Percentiles rank a stretch among this genome's conserved stretches.
phyloP scores from a whole-genome alignment of 2,797 vertebrate species.

The Falco rusticolus region DNA sequence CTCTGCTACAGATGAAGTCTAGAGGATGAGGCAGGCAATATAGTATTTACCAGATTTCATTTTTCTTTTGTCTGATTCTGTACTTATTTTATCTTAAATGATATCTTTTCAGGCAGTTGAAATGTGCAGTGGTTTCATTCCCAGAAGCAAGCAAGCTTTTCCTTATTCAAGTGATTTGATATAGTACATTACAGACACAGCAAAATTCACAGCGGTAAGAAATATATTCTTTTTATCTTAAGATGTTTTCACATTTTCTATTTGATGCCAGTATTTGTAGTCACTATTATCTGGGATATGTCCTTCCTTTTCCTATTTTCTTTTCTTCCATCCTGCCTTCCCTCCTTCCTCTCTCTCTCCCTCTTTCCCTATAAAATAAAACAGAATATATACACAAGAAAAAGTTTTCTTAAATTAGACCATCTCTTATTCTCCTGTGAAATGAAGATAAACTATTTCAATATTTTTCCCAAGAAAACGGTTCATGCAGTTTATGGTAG shows the following conservation, averaged over 20 bases:
- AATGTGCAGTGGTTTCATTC: conserved; percentile 23
- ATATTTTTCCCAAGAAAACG: background rate
- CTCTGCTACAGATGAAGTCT: background rate
- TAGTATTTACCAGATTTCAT: background rate
- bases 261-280: background rate
- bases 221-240: conserved; percentile 13
- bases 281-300: background rate
- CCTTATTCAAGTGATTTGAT: conserved; percentile 4
- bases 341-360: no score
- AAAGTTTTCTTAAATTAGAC: background rate
- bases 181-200: conserved; percentile 22
- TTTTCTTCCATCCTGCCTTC: no score
- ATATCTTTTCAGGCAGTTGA: background rate
- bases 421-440: background rate
- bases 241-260: background rate
- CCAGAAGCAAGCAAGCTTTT: conserved; percentile 13
- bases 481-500: background rate
- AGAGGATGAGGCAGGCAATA: background rate
- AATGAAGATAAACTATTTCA: background rate
- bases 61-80: background rate
- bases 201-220: conserved; percentile 24
- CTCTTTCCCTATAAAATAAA: background rate
- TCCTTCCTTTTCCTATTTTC: no score
- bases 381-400: background rate
- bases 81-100: background rate